Percentiles rank a stretch among this genome's conserved stretches.
Evolutionary conservation across 2,797 vertebrate genomes (phyloP).

Genomic region (Chaetophractus vellerosus): DNA sequence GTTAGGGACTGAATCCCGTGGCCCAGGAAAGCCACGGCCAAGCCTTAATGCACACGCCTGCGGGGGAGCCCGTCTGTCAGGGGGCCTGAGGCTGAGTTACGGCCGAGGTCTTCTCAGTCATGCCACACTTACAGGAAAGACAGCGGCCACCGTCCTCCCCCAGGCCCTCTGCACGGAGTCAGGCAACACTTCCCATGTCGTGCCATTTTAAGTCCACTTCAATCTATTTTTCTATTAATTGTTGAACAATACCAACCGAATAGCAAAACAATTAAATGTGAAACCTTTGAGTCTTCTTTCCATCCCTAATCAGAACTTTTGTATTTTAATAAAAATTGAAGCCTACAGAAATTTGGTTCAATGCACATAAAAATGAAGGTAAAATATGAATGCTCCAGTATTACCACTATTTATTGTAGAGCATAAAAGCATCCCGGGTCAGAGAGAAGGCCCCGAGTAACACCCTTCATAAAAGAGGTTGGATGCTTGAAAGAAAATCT

Average conservation of each 20-base stretch:
- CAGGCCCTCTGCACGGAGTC: not conserved
- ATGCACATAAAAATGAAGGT: not conserved
- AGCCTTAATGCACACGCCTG: too few species aligned
- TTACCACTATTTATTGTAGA: not conserved
- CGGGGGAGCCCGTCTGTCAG: too few species aligned
- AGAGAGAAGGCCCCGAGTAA: constrained; percentile 54
- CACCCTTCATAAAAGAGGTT: constrained; percentile 63
- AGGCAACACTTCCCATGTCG: not conserved
- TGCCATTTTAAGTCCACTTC: not conserved
- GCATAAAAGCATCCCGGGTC: constrained; percentile 37
- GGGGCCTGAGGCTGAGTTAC: too few species aligned
- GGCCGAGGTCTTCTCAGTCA: not conserved
- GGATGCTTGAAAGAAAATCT: constrained; percentile 72
- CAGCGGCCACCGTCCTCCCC: not conserved
- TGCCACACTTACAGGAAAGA: not conserved
- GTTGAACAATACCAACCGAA: not conserved
- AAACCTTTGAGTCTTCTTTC: not conserved
- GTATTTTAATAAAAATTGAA: constrained; percentile 36
- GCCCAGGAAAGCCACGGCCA: too few species aligned
- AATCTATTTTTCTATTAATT: not conserved
- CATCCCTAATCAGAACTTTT: constrained; percentile 1
- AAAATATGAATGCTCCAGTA: not conserved
- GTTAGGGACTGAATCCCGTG: too few species aligned
- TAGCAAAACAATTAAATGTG: not conserved
- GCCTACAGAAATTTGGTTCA: constrained; percentile 10